Evolutionary conservation across 2,113 vertebrate genomes (phyloP).

Genomic region (Sorex araneus): DNA sequence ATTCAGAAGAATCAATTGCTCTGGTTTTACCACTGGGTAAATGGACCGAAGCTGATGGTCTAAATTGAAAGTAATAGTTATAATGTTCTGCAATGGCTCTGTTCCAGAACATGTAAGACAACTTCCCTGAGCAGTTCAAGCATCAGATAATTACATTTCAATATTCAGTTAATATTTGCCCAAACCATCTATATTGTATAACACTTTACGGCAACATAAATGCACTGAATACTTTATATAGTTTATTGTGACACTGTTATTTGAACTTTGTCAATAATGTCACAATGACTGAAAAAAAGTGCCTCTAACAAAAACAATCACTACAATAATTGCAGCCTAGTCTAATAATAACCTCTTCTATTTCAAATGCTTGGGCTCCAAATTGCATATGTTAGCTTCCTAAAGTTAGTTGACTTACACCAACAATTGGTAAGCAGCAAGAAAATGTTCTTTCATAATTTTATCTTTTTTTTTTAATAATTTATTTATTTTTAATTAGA

Average conservation of each 20-base stretch:
- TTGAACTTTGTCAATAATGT: conserved; percentile 63
- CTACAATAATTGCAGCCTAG: conserved; percentile 44
- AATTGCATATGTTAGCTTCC: conserved; percentile 7
- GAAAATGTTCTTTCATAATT: not conserved
- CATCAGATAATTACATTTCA: conserved; percentile 44
- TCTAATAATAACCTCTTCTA: conserved; percentile 29
- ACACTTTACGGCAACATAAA: conserved; percentile 18
- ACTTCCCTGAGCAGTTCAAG: conserved; percentile 48
- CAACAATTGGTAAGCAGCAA: conserved; percentile 7
- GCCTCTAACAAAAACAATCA: conserved; percentile 39
- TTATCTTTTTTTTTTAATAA: no score
- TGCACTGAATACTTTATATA: conserved; percentile 1
- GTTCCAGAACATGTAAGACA: conserved; percentile 31
- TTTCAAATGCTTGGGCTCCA: conserved; percentile 43
- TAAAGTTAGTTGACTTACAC: not conserved
- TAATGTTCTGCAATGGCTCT: not conserved
- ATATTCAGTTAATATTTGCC: conserved; percentile 43
- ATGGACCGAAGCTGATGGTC: conserved; percentile 44
- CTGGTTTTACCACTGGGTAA: conserved; percentile 59
- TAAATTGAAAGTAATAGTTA: conserved; percentile 69
- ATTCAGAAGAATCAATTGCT: conserved; percentile 67
- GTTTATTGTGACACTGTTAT: conserved; percentile 34
- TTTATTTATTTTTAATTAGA: no score
- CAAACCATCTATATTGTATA: conserved; percentile 3
- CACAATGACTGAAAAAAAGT: conserved; percentile 8